Percentiles rank a stretch among this genome's conserved stretches.
Evolutionary conservation across 2,113 vertebrate genomes (phyloP).

Genomic region (Fulica atra): DNA sequence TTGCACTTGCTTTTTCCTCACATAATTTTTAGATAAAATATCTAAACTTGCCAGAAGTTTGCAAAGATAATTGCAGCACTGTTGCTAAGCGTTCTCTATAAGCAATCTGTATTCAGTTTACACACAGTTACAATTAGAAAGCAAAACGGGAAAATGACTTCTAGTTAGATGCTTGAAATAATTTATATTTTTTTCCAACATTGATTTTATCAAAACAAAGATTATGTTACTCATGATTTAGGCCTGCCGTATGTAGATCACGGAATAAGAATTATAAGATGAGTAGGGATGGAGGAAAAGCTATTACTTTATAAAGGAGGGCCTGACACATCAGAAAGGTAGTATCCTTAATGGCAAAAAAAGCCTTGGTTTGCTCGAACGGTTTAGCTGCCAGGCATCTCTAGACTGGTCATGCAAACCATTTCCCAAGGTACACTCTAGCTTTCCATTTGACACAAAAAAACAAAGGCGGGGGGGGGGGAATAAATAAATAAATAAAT

Average conservation of each 20-base stretch:
- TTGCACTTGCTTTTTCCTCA: neutral
- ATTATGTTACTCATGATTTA: neutral
- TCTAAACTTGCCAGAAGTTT: constrained; percentile 26
- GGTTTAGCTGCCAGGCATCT: neutral
- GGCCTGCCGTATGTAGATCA: neutral
- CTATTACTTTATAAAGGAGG: neutral
- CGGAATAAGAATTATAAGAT: neutral
- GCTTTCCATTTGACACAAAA: neutral
- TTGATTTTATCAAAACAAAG: constrained; percentile 23
- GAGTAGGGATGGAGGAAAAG: neutral
- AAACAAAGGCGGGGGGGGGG: too few relatives aligned
- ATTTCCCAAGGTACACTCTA: neutral
- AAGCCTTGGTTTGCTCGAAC: neutral
- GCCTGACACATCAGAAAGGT: neutral
- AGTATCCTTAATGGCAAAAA: neutral
- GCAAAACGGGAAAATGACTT: neutral
- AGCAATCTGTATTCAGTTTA: constrained; percentile 20
- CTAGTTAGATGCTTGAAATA: neutral
- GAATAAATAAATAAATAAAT: neutral
- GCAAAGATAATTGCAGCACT: constrained; percentile 19
- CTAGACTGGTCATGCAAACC: neutral
- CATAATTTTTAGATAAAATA: constrained; percentile 18
- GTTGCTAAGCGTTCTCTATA: neutral
- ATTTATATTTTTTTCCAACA: neutral
- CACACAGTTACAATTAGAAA: neutral